These are phyloP conservation scores for Nephrotoma appendiculata DNA, from an alignment of 2,888 invertebrate genomes.

Conservation along the genomic window DNA sequence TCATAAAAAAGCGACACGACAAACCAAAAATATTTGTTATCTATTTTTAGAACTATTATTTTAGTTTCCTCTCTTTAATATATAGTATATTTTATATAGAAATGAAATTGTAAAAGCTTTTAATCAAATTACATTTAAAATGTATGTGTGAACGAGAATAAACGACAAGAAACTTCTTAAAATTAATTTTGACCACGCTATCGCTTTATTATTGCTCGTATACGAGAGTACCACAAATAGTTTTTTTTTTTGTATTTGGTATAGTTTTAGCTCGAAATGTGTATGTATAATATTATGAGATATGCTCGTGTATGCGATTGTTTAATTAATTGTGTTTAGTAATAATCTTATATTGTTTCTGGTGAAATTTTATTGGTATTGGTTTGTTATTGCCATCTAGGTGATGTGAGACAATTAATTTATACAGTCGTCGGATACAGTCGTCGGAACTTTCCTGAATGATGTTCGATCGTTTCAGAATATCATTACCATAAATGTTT, in stretches of 20 bases:
- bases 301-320: neutral
- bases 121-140: neutral
- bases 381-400: neutral
- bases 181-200: neutral
- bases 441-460: no score
- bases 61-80: neutral
- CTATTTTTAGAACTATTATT: neutral
- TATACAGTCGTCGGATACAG: no score
- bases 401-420: neutral
- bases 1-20: neutral
- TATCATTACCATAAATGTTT: no score
- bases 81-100: neutral
- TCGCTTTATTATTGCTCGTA: neutral
- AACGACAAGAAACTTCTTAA: neutral
- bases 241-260: neutral
- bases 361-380: neutral
- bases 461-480: no score
- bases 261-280: neutral
- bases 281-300: neutral
- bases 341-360: neutral
- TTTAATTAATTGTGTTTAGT: neutral
- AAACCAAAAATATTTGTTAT: neutral
- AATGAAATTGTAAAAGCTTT: neutral
- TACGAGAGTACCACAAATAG: neutral
- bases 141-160: neutral